Conservation (phyloP, 2,113 vertebrate genomes). For the Sclerurus mexicanus region DNA sequence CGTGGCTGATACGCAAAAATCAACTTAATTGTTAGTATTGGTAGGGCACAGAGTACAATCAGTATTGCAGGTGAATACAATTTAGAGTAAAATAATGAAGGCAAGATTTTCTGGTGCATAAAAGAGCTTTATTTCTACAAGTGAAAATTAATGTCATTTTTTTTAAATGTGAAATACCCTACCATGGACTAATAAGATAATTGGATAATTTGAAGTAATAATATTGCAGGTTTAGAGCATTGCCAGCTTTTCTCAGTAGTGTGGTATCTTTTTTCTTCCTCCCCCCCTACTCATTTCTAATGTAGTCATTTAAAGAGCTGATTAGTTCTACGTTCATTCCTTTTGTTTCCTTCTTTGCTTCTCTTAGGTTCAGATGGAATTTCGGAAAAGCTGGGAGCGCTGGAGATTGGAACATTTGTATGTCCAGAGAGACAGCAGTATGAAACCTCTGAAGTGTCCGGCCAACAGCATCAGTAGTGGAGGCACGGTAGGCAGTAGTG, state of each 20-base stretch:
- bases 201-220: constrained; percentile 14
- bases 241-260: constrained; percentile 46
- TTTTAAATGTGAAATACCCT: neutral
- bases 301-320: constrained; percentile 24
- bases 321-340: neutral
- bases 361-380: constrained; percentile 79
- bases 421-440: constrained; percentile 76
- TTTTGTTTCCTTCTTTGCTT: constrained; percentile 27
- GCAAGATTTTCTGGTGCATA: neutral
- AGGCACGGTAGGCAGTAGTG: constrained; percentile 69
- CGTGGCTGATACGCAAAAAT: neutral
- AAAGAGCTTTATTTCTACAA: constrained; percentile 9
- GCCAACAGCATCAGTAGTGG: constrained; percentile 78
- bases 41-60: neutral
- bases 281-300: neutral
- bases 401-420: constrained; percentile 75
- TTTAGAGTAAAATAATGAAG: constrained; percentile 5
- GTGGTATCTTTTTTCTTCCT: neutral
- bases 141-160: neutral
- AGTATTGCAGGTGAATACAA: neutral
- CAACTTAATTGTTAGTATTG: neutral
- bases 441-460: constrained; percentile 78
- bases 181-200: constrained; percentile 19
- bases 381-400: constrained; percentile 81
- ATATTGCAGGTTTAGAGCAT: constrained; percentile 27